Evolutionary conservation across 2,113 vertebrate genomes (phyloP).

Genomic region (Andinoacara biseriatus): DNA sequence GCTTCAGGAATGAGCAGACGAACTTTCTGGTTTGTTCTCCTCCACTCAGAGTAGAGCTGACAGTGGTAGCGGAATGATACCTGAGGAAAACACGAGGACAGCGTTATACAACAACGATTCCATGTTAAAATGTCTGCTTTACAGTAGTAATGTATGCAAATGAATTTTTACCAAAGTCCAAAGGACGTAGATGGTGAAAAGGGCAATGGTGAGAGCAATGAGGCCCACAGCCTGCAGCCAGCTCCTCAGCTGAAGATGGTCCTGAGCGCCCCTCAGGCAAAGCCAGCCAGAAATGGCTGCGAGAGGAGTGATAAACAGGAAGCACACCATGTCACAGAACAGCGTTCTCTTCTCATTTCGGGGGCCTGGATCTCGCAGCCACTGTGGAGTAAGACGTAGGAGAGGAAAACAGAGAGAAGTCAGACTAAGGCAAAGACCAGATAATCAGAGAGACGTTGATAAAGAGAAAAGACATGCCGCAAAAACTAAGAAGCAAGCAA

Average conservation of each 20-base stretch:
- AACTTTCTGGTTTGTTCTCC: conserved; percentile 94
- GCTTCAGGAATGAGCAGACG: conserved; percentile 86
- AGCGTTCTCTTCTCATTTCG: conserved; percentile 94
- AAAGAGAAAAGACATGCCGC: neutral
- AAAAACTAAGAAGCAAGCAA: neutral
- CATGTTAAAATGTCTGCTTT: neutral
- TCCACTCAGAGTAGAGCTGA: conserved; percentile 96
- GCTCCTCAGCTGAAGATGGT: conserved; percentile 93
- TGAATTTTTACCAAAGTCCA: conserved; percentile 89
- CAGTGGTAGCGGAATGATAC: conserved; percentile 98
- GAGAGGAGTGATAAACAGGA: conserved; percentile 94
- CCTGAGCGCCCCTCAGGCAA: conserved; percentile 92
- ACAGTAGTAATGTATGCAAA: neutral
- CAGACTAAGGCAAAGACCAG: neutral
- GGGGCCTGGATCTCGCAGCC: conserved; percentile 91
- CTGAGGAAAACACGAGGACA: conserved; percentile 65
- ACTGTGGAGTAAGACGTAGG: conserved; percentile 74
- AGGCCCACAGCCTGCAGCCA: conserved; percentile 94
- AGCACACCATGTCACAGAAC: conserved; percentile 96
- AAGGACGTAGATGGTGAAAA: conserved; percentile 97
- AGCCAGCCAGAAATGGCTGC: conserved; percentile 96
- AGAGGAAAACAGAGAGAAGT: neutral
- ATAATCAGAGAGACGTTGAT: neutral
- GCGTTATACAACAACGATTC: neutral
- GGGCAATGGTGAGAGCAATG: conserved; percentile 95